Percentiles rank a stretch among this genome's conserved stretches.
These are phyloP conservation scores for Chamaea fasciata DNA, from an alignment of 2,113 vertebrate genomes.

Conservation along the genomic window DNA sequence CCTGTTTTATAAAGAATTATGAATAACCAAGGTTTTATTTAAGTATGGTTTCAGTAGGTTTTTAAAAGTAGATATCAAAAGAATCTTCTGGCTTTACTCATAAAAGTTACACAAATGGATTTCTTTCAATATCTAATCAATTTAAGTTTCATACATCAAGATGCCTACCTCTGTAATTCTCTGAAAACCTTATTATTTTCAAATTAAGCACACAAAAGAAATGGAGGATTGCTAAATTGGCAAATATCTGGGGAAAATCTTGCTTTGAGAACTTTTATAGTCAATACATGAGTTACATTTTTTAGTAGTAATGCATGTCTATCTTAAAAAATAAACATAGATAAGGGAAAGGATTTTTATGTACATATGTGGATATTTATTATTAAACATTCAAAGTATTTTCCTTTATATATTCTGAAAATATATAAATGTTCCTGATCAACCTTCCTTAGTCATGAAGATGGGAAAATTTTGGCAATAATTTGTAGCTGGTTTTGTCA, in stretches of 20 bases:
- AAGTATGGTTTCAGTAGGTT: neutral
- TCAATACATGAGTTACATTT: neutral
- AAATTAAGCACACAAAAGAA: neutral
- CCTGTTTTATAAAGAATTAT: neutral
- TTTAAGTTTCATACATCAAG: neutral
- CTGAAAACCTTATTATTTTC: neutral
- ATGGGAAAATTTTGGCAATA: neutral
- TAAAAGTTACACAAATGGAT: neutral
- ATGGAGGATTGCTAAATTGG: neutral
- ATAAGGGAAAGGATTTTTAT: neutral
- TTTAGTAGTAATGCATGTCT: neutral
- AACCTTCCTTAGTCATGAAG: neutral
- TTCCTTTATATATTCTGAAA: neutral
- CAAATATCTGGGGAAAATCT: neutral
- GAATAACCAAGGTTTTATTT: neutral
- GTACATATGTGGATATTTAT: accelerated
- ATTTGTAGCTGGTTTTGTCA: neutral
- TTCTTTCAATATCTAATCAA: neutral
- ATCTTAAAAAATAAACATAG: neutral
- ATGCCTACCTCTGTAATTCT: neutral
- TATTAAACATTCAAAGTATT: neutral
- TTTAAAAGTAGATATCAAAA: neutral
- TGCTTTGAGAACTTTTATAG: neutral
- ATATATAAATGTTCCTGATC: neutral
- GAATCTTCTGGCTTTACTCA: neutral